Evolutionary conservation across 2,797 vertebrate species (phyloP), one percentile per base, ranked within the genome.

Genomic region (Xiphophorus birchmanni): DNA sequence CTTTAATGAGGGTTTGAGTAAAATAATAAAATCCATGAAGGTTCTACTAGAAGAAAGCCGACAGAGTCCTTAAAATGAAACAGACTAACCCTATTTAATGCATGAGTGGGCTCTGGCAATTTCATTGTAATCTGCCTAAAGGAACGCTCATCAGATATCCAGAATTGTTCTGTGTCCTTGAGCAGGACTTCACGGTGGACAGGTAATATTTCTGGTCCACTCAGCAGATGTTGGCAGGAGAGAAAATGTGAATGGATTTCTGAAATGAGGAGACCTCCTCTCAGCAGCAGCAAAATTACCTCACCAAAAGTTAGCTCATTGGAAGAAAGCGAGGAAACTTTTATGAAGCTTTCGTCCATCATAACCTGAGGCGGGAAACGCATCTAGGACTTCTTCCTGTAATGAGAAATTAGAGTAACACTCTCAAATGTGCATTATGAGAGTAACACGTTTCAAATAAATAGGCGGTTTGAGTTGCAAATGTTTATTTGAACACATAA

Each of bases 51-150:
- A 82, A 0, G 4, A 78, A 78, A 74, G 69, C 2, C 10, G 0
- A 21, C 9, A 1, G 44, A 21, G 75, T 71, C n/a, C 12, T 67
- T 80, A 73, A 69, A 12, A 63, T 60, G 12, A 73, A 74, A 40
- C 74, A 74, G 73, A 84, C 42, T 73, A 78, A 26, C 2, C 69
- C 40, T 65, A 23, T 37, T 80, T 74, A 76, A 63, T 79, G 65
- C 21, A 50, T 15, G 26, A 71, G 50, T 35, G 63, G 0, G 52
- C 73, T 75, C 73, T 56, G 0, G 77, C n/a, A 76, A 72, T 56
- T 81, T 71, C 47, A 35, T 26, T 45, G 44, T 81, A 81, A 82
- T 77, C 74, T 76, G 44, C 52, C 69, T 81, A 48, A 40, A 65
- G 72, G 4, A 78, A 58, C 60, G 35, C 60, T 75, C 13, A 71